phyloP scores from a whole-genome alignment of 2,888 invertebrate genomes.

The Lamproptera curius region DNA sequence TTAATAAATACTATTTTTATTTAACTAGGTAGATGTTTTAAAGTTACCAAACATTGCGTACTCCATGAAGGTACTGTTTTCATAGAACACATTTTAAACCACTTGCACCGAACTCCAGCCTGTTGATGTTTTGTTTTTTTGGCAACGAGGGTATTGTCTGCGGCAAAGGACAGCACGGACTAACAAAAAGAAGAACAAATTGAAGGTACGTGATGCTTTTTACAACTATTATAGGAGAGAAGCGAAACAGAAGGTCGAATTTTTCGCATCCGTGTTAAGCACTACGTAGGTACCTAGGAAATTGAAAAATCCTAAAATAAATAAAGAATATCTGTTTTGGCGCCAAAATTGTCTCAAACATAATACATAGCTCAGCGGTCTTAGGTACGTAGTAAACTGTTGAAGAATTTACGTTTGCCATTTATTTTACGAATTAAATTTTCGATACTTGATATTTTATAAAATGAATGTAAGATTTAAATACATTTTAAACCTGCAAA shows the following conservation, averaged over 20 bases:
- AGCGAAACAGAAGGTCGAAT: background rate
- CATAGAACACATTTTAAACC: constrained; percentile 13
- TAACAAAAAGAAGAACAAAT: constrained; percentile 5
- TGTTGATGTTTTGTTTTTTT: constrained; percentile 21
- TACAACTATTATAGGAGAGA: background rate
- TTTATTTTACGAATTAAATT: too few species aligned
- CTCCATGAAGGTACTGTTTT: constrained; percentile 12
- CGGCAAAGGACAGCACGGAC: constrained; percentile 9
- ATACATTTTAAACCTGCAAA: too few species aligned
- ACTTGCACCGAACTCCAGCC: constrained; percentile 9
- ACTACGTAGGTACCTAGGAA: too few species aligned
- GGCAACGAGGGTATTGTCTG: constrained; percentile 17
- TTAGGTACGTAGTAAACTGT: too few species aligned
- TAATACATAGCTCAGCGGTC: too few species aligned
- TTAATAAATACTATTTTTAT: too few species aligned
- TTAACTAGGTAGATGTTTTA: constrained; percentile 4
- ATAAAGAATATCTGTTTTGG: background rate
- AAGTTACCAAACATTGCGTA: constrained; percentile 18
- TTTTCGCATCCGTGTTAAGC: too few species aligned
- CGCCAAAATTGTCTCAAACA: background rate
- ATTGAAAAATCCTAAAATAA: too few species aligned
- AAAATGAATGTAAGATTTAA: too few species aligned
- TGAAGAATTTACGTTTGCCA: too few species aligned
- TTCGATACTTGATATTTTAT: too few species aligned
- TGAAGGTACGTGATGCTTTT: background rate